Evolutionary conservation across 1,140 invertebrate species (phyloP).

Genomic region (Heliconius melpomene): DNA sequence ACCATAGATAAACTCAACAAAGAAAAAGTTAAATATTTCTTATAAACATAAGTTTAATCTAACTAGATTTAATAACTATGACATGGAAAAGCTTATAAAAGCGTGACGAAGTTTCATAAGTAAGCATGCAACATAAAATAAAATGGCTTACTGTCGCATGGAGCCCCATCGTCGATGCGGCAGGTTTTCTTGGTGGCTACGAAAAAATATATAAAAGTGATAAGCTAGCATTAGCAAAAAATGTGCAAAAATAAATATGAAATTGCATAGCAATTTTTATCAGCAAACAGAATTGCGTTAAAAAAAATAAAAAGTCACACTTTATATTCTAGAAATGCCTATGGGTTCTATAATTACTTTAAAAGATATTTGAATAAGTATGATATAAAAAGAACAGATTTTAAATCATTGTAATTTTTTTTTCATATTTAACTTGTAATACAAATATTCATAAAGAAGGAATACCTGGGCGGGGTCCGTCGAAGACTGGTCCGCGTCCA

Average conservation of each 20-base stretch:
- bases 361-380: background rate
- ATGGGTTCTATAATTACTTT: too few species aligned
- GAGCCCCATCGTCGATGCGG: slow-evolving; percentile 88
- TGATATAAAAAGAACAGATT: background rate
- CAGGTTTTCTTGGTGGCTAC: slow-evolving; percentile 85
- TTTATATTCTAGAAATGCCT: background rate
- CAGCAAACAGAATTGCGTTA: background rate
- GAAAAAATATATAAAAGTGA: slow-evolving; percentile 56
- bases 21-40: background rate
- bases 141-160: slow-evolving; percentile 87
- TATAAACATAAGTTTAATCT: background rate
- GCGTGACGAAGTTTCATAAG: background rate
- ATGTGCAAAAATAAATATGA: slow-evolving; percentile 29
- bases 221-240: slow-evolving; percentile 46
- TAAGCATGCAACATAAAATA: slow-evolving; percentile 44
- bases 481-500: slow-evolving; percentile 89
- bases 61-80: background rate
- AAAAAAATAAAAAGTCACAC: background rate
- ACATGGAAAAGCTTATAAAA: background rate
- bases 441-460: background rate
- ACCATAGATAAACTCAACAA: too few species aligned
- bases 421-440: too few species aligned
- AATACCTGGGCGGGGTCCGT: slow-evolving; percentile 86
- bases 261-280: slow-evolving; percentile 15
- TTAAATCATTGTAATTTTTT: too few species aligned